phyloP scores from a whole-genome alignment of 2,888 invertebrate genomes.

The Thysanoteuthis rhombus region DNA sequence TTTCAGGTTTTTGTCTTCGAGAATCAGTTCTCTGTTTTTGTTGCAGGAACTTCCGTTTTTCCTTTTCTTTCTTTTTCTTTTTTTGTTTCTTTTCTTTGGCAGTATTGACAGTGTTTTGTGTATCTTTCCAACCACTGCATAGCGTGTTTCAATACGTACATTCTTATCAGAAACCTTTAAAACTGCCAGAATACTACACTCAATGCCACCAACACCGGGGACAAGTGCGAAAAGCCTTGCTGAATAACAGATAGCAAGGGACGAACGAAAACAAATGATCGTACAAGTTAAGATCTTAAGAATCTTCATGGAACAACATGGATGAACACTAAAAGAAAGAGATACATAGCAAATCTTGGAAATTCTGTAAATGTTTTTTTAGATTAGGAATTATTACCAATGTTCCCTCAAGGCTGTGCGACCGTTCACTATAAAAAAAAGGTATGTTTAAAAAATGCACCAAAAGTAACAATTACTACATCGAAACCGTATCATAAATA shows the following conservation, averaged over 20 bases:
- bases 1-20: constrained; percentile 12
- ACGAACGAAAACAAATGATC: not conserved
- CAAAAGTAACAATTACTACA: too few relatives aligned
- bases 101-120: not conserved
- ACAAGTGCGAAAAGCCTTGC: not conserved
- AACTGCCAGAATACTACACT: not conserved
- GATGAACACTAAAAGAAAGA: not conserved
- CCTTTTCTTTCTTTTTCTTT: not conserved
- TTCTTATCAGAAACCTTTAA: not conserved
- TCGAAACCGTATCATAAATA: too few relatives aligned
- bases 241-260: not conserved
- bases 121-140: not conserved
- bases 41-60: not conserved
- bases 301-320: not conserved
- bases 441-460: too few relatives aligned
- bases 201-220: not conserved
- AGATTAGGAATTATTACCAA: too few relatives aligned
- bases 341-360: not conserved
- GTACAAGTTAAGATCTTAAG: not conserved
- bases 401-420: too few relatives aligned
- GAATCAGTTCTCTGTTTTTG: not conserved
- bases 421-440: too few relatives aligned
- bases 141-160: not conserved
- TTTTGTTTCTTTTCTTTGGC: not conserved
- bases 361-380: too few relatives aligned